These are phyloP conservation scores for Helobdella robusta DNA, from an alignment of 2,888 invertebrate genomes.

Conservation along the genomic window DNA sequence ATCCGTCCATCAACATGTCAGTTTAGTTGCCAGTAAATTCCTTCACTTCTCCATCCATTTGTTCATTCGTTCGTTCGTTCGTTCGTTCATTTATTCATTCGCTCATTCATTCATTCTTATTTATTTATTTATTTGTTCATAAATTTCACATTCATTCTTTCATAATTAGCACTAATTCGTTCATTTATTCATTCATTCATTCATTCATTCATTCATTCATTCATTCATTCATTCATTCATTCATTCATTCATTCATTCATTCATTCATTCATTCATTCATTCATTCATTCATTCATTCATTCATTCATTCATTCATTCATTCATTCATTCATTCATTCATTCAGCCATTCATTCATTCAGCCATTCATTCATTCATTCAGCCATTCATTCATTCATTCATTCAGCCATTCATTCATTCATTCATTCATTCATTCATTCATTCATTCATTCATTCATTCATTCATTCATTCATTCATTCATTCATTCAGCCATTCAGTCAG, in stretches of 20 bases:
- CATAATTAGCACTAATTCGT: background rate
- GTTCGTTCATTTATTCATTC: background rate
- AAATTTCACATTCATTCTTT: background rate
- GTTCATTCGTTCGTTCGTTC: background rate
- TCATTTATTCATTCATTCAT: background rate
- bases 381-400: conserved; percentile 1
- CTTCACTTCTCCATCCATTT: background rate
- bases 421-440: background rate
- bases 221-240: too few relatives aligned
- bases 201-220: too few relatives aligned
- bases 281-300: too few relatives aligned
- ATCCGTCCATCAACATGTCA: background rate
- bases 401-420: conserved; percentile 2
- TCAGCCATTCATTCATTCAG: conserved; percentile 2
- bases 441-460: background rate
- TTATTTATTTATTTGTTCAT: background rate
- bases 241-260: too few relatives aligned
- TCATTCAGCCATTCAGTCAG: background rate
- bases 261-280: too few relatives aligned
- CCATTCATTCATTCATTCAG: conserved; percentile 2
- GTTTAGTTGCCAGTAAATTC: background rate
- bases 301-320: conserved; percentile 5
- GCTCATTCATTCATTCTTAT: background rate
- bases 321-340: conserved; percentile 5
- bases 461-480: background rate